Evolutionary conservation across 2,888 invertebrate genomes (phyloP).

Genomic region (Aporophyla nigra): DNA sequence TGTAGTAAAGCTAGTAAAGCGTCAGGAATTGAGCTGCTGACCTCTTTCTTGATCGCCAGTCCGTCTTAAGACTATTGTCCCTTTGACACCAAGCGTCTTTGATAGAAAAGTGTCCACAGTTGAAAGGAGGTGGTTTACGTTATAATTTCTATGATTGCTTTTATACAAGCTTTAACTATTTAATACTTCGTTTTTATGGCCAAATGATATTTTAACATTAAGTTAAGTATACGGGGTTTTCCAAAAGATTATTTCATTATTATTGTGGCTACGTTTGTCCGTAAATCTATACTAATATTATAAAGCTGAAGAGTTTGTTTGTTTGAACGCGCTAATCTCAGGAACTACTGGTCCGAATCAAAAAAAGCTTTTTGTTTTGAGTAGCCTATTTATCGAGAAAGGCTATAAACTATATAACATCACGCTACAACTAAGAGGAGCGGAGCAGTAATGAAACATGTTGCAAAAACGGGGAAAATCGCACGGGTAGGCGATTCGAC

Average conservation of each 20-base stretch:
- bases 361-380: too few species aligned
- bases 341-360: too few species aligned
- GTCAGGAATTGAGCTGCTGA: constrained; percentile 5
- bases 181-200: neutral
- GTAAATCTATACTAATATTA: neutral
- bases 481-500: too few species aligned
- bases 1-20: neutral
- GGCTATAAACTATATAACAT: too few species aligned
- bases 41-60: constrained; percentile 2
- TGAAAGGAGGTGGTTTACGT: constrained; percentile 1
- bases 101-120: constrained; percentile 9
- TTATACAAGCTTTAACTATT: neutral
- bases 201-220: neutral
- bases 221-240: too few species aligned
- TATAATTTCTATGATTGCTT: neutral
- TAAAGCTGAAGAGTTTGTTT: too few species aligned
- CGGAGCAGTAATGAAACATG: too few species aligned
- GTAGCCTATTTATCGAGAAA: too few species aligned
- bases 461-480: too few species aligned
- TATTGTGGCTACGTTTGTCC: neutral
- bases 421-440: too few species aligned
- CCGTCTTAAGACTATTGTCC: constrained; percentile 20
- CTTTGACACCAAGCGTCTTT: constrained; percentile 26
- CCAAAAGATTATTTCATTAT: neutral
- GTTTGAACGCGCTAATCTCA: too few species aligned